A percentile compares a stretch with the other conserved stretches of the same genome.
Conservation (phyloP, 2,888 invertebrate genomes). For the Pediacus dermestoides region DNA sequence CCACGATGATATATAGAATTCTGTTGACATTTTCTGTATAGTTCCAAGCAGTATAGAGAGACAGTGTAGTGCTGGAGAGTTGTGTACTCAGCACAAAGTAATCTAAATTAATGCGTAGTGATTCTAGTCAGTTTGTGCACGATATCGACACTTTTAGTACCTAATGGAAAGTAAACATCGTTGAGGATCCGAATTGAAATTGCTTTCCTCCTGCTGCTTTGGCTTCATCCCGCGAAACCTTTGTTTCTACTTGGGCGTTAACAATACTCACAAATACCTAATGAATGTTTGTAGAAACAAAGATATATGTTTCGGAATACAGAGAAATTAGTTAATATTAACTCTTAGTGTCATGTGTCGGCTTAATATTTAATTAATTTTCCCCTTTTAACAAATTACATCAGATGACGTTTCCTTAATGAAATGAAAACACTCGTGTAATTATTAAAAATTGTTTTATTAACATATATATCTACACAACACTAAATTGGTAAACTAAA, state of each 20-base stretch:
- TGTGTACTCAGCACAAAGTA: conserved; percentile 41
- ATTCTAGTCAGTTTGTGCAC: conserved; percentile 43
- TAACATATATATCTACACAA: too few species aligned
- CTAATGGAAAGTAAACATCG: conserved; percentile 49
- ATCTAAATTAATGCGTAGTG: conserved; percentile 46
- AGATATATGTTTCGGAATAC: conserved; percentile 36
- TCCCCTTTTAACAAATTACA: conserved; percentile 36
- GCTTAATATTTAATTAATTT: conserved; percentile 38
- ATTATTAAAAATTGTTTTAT: too few species aligned
- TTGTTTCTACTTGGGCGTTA: conserved; percentile 13
- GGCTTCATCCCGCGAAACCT: conserved; percentile 18
- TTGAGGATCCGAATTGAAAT: conserved; percentile 45
- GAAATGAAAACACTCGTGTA: conserved; percentile 38
- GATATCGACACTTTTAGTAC: conserved; percentile 48
- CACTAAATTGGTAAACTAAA: too few species aligned
- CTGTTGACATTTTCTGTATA: conserved; percentile 20
- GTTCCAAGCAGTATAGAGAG: too few species aligned
- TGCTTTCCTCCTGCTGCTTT: conserved; percentile 35
- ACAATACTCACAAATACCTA: conserved; percentile 35
- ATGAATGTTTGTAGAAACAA: conserved; percentile 41
- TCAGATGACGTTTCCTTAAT: conserved; percentile 35
- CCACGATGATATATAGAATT: too few species aligned
- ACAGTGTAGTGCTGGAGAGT: too few species aligned
- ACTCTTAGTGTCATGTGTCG: conserved; percentile 33
- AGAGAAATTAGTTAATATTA: conserved; percentile 35